Evolutionary conservation across 2,888 invertebrate species (phyloP).

Genomic region (Cerastis leucographa): DNA sequence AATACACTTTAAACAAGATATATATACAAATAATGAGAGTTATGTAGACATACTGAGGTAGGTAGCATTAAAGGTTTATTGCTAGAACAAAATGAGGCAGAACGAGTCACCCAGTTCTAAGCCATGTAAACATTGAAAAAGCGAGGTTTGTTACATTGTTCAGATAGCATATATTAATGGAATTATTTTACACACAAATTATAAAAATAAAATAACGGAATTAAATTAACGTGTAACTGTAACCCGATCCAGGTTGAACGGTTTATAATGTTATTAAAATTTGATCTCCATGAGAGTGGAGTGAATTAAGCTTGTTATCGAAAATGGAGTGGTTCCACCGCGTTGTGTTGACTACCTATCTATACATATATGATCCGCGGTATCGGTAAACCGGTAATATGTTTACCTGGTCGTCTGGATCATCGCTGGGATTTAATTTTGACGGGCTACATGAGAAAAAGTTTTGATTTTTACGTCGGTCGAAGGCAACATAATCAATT

Average conservation of each 20-base stretch:
- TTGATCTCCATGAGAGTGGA: constrained; percentile 19
- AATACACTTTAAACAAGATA: neutral
- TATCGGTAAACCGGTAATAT: constrained; percentile 29
- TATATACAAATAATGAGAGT: neutral
- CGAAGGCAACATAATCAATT: neutral
- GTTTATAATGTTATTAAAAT: constrained; percentile 31
- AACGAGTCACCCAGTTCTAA: constrained; percentile 4
- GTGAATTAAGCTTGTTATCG: constrained; percentile 48
- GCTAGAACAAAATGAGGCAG: neutral
- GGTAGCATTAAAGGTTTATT: neutral
- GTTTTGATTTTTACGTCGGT: neutral
- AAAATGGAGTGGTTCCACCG: constrained; percentile 44
- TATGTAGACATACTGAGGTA: neutral
- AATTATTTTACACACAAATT: constrained; percentile 24
- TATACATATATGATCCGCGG: neutral
- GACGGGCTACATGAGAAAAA: neutral
- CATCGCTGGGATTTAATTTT: constrained; percentile 23
- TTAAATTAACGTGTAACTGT: neutral
- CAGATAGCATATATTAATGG: neutral
- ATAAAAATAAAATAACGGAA: neutral
- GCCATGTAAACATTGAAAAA: constrained; percentile 14
- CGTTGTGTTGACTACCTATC: constrained; percentile 14
- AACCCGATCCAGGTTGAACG: neutral
- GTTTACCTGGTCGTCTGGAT: constrained; percentile 21
- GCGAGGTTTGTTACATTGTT: constrained; percentile 1